Conservation (phyloP, 2,113 vertebrate species). For the Protobothrops mucrosquamatus region DNA sequence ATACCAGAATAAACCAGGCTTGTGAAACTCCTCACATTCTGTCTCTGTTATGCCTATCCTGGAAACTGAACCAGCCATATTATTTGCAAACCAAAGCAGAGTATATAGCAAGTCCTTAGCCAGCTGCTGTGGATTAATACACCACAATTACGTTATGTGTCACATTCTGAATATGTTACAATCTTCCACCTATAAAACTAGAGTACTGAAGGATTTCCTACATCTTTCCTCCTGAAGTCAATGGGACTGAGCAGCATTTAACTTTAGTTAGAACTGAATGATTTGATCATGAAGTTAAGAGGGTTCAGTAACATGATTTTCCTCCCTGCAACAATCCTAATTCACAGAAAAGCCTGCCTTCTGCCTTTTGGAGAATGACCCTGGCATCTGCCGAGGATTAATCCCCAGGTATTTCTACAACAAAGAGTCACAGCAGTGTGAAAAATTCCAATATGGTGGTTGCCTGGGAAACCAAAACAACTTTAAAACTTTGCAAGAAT, state of each 20-base stretch:
- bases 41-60: not conserved
- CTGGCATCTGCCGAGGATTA: slow-evolving; percentile 83
- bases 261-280: not conserved
- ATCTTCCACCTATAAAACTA: not conserved
- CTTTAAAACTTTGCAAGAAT: slow-evolving; percentile 76
- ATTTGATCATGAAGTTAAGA: not conserved
- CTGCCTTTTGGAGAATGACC: slow-evolving; percentile 80
- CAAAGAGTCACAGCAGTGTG: slow-evolving; percentile 70
- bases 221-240: not conserved
- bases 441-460: slow-evolving; percentile 85
- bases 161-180: not conserved
- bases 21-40: not conserved
- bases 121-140: not conserved
- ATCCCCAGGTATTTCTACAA: slow-evolving; percentile 84
- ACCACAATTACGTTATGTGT: not conserved
- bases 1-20: not conserved
- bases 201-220: not conserved
- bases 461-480: slow-evolving; percentile 93
- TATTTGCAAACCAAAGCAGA: not conserved
- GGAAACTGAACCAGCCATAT: not conserved
- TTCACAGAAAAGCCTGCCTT: slow-evolving; percentile 78
- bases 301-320: not conserved
- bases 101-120: not conserved
- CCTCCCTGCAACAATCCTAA: not conserved
- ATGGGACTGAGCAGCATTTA: not conserved